A percentile compares a stretch with the other conserved stretches of the same genome.
These are phyloP conservation scores for Charaxes varanes DNA, from an alignment of 1,140 invertebrate genomes.

Conservation along the genomic window DNA sequence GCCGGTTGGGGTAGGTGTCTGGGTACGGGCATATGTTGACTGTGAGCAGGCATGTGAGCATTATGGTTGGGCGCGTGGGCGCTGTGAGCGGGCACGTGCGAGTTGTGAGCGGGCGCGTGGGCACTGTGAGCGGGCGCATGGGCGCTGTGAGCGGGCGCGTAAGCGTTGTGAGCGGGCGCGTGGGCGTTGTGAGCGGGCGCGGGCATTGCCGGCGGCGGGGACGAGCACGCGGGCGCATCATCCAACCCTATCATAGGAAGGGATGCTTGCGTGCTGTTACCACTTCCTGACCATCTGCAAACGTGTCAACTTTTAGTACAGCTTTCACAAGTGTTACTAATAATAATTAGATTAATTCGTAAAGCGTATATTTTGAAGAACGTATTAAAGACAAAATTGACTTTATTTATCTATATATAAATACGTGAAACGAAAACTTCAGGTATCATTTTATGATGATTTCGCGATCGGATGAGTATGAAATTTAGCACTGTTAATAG, in stretches of 20 bases:
- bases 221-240: constrained; percentile 56
- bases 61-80: constrained; percentile 10
- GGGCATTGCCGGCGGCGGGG: constrained; percentile 12
- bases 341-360: too few relatives aligned
- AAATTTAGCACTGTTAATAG: too few relatives aligned
- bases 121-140: constrained; percentile 4
- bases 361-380: too few relatives aligned
- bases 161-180: constrained; percentile 2
- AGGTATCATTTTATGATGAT: too few relatives aligned
- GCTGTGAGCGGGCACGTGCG: neutral
- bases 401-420: too few relatives aligned
- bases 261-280: constrained; percentile 80
- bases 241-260: constrained; percentile 85
- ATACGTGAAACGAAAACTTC: too few relatives aligned
- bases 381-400: too few relatives aligned
- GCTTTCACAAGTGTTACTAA: too few relatives aligned
- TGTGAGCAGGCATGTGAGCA: too few relatives aligned
- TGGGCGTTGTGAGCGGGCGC: constrained; percentile 10
- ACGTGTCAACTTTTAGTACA: constrained; percentile 7
- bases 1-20: too few relatives aligned
- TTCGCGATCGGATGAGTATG: too few relatives aligned
- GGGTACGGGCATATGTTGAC: too few relatives aligned
- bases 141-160: constrained; percentile 8
- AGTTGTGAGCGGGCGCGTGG: constrained; percentile 5
- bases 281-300: constrained; percentile 76